Evolutionary conservation across 2,888 invertebrate genomes (phyloP), one percentile per base, ranked within the genome.

Genomic region (Podotricha telesiphe): DNA sequence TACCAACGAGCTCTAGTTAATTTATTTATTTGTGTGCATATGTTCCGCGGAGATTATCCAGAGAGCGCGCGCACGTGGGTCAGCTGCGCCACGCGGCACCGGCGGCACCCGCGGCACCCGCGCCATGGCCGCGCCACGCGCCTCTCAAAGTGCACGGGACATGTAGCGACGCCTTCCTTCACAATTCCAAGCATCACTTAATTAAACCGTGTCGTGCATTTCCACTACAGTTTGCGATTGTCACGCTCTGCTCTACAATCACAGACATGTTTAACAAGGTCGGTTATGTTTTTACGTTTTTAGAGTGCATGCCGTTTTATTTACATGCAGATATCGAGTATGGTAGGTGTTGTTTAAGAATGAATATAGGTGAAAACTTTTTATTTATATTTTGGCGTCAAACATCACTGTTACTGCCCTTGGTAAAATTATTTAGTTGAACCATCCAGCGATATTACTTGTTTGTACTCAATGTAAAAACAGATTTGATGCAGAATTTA

Each of bases 11-110:
- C 80, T 88, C 84, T 80, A 80, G 84, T 89, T 91, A 90, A 90
- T 91, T 90, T 89, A 91, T 91, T 91, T 91, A 91, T 91, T 91
- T 88, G 87, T 76, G 78, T 83, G 89, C 89, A 82, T 87, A 86
- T 85, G 89, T 80, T 84, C 37, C 78, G 77, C 73, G 70, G 79
- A 80, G 91, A 89, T 91, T 89, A 91, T 89, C 89, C 83, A 69
- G 75, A 65, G 82, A 82, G 74, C 71, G 72, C 69, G 68, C 76
- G 79, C 80, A 82, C 81, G 81, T 78, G 82, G 75, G 74, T 70
- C 65, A 58, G 72, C 72, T 74, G 62, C 53, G 64, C 67, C 65
- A 70, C 73, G 74, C 70, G 42, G 67, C 62, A 45, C 28, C 68
- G 70, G 69, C 68, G 68, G 76, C 72, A 65, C 55, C 20, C 42